Conservation (phyloP, 2,113 vertebrate species). For the Oncorhynchus nerka region DNA sequence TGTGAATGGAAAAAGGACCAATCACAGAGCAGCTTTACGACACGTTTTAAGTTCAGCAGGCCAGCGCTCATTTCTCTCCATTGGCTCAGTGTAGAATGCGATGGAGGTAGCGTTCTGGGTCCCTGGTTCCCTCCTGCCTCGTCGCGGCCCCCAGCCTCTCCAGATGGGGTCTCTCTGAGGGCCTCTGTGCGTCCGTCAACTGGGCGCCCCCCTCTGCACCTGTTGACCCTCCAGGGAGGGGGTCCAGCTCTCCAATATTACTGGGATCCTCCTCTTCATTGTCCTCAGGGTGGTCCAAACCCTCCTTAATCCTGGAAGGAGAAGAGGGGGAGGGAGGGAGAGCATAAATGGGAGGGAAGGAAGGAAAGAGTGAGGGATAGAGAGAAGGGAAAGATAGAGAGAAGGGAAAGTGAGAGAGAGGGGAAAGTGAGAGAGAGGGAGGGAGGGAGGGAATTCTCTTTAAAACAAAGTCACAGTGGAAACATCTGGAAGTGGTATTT, state of each 20-base stretch:
- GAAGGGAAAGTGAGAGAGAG: too few species aligned
- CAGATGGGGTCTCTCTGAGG: slow-evolving; percentile 1
- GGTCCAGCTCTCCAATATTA: neutral
- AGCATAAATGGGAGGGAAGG: too few species aligned
- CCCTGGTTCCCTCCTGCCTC: slow-evolving; percentile 39
- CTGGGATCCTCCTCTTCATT: slow-evolving; percentile 21
- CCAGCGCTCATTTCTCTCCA: neutral
- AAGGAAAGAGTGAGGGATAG: neutral
- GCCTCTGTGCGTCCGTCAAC: neutral
- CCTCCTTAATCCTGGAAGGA: slow-evolving; percentile 54
- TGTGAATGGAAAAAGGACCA: neutral
- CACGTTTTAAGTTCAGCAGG: neutral
- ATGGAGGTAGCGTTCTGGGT: slow-evolving; percentile 71
- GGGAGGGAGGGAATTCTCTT: too few species aligned
- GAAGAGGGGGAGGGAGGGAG: neutral
- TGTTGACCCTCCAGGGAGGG: slow-evolving; percentile 18
- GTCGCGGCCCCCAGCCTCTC: slow-evolving; percentile 1
- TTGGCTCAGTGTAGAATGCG: slow-evolving; percentile 62
- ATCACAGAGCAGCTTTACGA: neutral
- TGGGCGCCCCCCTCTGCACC: neutral
- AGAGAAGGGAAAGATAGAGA: too few species aligned
- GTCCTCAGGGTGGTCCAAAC: neutral
- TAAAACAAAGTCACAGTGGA: too few species aligned
- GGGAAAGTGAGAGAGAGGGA: too few species aligned
- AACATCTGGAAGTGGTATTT: too few species aligned